A percentile compares a stretch with the other conserved stretches of the same genome.
Conservation (phyloP, 2,113 vertebrate genomes). For the Mungos mungo region DNA sequence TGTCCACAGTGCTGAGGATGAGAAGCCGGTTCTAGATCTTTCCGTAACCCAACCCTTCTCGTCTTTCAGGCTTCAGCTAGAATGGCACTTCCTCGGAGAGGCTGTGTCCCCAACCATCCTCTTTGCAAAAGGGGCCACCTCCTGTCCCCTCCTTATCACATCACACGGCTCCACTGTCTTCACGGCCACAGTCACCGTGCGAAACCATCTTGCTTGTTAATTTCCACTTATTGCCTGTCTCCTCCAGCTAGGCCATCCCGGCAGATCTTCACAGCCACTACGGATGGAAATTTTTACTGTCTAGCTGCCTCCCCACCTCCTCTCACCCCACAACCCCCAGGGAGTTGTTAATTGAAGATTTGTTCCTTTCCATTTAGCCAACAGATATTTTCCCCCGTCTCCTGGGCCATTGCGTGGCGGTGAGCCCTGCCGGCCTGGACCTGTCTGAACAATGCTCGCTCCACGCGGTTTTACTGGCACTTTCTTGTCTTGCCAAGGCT, state of each 20-base stretch:
- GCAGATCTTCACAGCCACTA: neutral
- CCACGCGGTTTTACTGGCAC: fast-evolving
- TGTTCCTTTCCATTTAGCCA: constrained; percentile 43
- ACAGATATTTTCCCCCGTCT: neutral
- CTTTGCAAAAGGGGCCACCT: neutral
- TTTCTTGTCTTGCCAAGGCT: neutral
- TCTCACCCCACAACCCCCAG: neutral
- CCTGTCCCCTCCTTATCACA: neutral
- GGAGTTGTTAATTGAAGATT: constrained; percentile 26
- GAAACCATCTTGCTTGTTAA: neutral
- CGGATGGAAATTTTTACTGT: constrained; percentile 23
- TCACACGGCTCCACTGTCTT: neutral
- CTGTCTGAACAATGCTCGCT: neutral
- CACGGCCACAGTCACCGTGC: fast-evolving
- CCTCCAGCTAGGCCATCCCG: neutral
- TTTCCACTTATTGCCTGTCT: neutral
- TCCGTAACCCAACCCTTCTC: neutral
- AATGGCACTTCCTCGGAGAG: neutral
- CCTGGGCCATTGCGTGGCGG: neutral
- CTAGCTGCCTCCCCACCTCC: neutral
- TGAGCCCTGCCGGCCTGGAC: neutral
- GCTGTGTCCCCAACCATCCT: neutral
- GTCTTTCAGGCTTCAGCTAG: neutral
- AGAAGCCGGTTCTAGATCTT: neutral
- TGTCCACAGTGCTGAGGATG: fast-evolving